These are phyloP conservation scores for Oenanthe oenanthe DNA, from an alignment of 2,113 vertebrate genomes.

Conservation along the genomic window DNA sequence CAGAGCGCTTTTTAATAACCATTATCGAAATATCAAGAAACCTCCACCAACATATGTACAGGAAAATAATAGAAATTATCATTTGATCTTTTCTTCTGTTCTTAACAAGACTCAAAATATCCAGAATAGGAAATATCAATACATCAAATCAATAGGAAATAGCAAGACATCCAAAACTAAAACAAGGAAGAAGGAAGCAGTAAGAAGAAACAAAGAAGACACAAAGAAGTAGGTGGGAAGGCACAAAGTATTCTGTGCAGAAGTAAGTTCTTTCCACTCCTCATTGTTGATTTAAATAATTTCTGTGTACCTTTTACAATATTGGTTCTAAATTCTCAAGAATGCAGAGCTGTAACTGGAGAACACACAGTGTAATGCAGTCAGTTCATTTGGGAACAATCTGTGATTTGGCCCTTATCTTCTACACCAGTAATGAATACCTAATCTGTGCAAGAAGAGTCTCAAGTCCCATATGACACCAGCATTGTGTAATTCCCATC, in stretches of 20 bases:
- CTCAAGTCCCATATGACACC: neutral
- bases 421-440: neutral
- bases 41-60: neutral
- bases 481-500: neutral
- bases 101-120: neutral
- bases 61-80: neutral
- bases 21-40: neutral
- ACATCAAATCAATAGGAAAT: too few relatives aligned
- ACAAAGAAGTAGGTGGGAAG: neutral
- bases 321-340: neutral
- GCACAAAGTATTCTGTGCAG: neutral
- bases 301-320: neutral
- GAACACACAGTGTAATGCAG: neutral
- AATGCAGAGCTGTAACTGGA: neutral
- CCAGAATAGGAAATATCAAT: neutral
- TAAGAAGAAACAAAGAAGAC: neutral
- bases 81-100: neutral
- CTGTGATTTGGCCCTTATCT: neutral
- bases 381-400: accelerated
- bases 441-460: neutral
- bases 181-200: neutral
- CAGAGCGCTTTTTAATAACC: neutral
- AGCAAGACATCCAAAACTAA: neutral
- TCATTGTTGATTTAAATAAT: neutral
- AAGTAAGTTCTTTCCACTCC: neutral